Conservation (phyloP, 1,140 invertebrate genomes). For the Artemia franciscana region DNA sequence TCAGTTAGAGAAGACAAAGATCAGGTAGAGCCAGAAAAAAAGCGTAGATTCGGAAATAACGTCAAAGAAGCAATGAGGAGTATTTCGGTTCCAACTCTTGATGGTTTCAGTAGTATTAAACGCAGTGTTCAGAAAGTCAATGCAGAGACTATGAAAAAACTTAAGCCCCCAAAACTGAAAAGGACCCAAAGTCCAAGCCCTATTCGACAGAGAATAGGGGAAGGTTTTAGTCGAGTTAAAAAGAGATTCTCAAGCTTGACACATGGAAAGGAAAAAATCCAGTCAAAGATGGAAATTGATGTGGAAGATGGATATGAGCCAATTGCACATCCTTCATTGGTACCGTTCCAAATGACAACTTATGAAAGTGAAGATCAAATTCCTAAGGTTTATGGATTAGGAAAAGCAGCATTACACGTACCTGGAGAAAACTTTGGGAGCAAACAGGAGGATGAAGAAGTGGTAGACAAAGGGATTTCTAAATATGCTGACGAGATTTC, state of each 20-base stretch:
- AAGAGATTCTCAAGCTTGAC: background rate
- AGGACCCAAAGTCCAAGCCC: background rate
- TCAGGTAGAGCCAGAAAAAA: background rate
- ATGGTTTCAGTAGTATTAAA: background rate
- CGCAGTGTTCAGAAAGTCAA: background rate
- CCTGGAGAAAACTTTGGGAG: background rate
- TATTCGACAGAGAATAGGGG: background rate
- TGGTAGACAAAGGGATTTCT: too few relatives aligned
- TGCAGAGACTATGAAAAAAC: background rate
- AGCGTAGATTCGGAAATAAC: background rate
- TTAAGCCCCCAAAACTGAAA: background rate
- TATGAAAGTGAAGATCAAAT: background rate
- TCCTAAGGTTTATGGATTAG: background rate
- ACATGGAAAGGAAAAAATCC: background rate
- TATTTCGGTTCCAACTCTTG: background rate
- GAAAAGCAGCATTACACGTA: background rate
- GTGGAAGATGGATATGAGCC: background rate
- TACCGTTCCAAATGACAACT: background rate
- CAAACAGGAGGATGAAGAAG: background rate
- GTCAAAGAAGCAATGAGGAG: background rate
- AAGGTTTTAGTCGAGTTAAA: background rate
- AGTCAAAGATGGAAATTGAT: background rate
- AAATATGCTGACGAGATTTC: too few relatives aligned
- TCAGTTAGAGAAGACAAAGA: background rate
- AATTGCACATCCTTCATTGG: background rate